Percentiles rank a stretch among this genome's conserved stretches.
Evolutionary conservation across 2,797 vertebrate genomes (phyloP).

Genomic region (Enteromius afrohamiltoni): DNA sequence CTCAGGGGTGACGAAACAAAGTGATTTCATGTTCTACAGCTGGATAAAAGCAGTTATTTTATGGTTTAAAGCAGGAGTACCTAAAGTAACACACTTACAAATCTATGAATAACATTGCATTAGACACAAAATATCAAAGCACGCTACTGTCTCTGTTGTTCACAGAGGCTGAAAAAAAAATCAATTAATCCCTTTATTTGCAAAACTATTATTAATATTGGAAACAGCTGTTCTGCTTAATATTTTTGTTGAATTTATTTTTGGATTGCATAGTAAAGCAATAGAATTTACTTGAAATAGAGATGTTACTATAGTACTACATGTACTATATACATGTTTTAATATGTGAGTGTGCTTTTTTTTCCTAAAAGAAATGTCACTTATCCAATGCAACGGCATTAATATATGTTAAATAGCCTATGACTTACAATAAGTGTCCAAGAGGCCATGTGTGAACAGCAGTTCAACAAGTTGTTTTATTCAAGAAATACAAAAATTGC

Average conservation of each 20-base stretch:
- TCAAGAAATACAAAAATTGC: not conserved
- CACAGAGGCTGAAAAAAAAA: not conserved
- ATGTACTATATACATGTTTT: not conserved
- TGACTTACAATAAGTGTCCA: not conserved
- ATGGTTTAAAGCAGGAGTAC: not conserved
- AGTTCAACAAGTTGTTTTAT: not conserved
- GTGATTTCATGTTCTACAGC: not conserved
- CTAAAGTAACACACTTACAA: not conserved
- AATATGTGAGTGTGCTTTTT: no score
- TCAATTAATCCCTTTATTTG: not conserved
- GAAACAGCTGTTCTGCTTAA: not conserved
- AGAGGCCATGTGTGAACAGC: not conserved
- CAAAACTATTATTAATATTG: not conserved
- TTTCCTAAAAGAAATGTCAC: no score
- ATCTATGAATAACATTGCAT: not conserved
- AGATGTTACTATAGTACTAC: no score
- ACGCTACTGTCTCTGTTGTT: not conserved
- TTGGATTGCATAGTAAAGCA: not conserved
- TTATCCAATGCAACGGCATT: not conserved
- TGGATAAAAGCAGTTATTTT: slow-evolving; percentile 11
- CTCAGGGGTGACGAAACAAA: slow-evolving; percentile 10
- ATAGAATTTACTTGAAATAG: not conserved
- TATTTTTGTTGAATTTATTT: not conserved
- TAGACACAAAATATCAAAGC: not conserved
- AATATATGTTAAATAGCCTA: not conserved